phyloP scores from a whole-genome alignment of 2,797 vertebrate species.

The Liasis olivaceus region DNA sequence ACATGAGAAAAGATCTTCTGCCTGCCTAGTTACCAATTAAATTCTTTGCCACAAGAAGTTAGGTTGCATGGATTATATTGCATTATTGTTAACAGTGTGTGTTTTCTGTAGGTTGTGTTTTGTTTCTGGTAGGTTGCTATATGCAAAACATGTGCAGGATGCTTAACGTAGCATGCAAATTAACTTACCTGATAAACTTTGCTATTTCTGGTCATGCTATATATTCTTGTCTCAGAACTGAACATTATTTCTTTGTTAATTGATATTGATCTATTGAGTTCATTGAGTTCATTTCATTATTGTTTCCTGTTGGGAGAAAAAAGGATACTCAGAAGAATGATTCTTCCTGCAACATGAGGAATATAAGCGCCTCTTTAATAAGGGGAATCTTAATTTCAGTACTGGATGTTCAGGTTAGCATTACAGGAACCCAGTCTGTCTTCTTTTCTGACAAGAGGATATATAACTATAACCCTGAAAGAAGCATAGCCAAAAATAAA shows the following conservation, averaged over 20 bases:
- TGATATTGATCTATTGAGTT: not conserved
- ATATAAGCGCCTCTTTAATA: not conserved
- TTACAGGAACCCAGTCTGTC: not conserved
- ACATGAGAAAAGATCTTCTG: not conserved
- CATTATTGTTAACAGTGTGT: not conserved
- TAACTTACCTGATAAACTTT: not conserved
- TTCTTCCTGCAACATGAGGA: not conserved
- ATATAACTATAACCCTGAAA: not conserved
- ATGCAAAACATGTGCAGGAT: not conserved
- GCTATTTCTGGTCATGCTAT: not conserved
- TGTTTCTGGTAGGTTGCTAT: not conserved
- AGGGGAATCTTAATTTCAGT: not conserved
- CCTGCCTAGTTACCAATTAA: not conserved
- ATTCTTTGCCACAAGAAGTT: not conserved
- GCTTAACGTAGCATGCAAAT: not conserved
- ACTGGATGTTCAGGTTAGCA: not conserved
- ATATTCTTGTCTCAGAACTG: not conserved
- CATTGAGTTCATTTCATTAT: constrained; percentile 6
- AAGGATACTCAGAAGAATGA: not conserved
- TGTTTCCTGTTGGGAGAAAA: not conserved
- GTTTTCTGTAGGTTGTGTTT: not conserved
- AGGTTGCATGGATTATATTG: not conserved
- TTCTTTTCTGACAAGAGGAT: not conserved
- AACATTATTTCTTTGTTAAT: not conserved
- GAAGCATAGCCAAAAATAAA: not conserved